A percentile compares a stretch with the other conserved stretches of the same genome.
Evolutionary conservation across 2,888 invertebrate species (phyloP).

Genomic region (Gastracanthus pulcherrimus): DNA sequence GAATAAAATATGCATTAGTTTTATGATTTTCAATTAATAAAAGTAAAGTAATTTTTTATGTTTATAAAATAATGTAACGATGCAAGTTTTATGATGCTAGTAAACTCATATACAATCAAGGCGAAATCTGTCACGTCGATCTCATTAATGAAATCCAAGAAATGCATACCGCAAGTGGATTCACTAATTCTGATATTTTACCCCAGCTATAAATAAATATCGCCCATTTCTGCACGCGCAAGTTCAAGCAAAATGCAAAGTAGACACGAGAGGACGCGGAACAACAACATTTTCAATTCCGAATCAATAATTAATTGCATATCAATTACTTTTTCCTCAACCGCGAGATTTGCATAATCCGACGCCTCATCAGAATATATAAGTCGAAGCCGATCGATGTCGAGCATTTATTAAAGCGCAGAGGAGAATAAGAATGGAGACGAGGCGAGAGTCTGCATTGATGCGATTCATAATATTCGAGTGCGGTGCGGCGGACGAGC

Average conservation of each 20-base stretch:
- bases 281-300: not conserved
- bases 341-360: slow-evolving; percentile 4
- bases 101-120: no score
- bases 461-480: slow-evolving; percentile 16
- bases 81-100: no score
- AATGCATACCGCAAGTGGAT: no score
- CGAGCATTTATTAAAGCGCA: not conserved
- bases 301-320: slow-evolving; percentile 18
- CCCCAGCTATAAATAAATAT: not conserved
- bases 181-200: not conserved
- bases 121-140: no score
- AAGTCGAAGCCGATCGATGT: slow-evolving; percentile 1
- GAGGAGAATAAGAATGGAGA: not conserved
- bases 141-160: no score
- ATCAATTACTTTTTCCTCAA: not conserved
- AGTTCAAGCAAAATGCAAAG: not conserved
- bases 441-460: not conserved
- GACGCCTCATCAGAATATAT: not conserved
- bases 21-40: no score
- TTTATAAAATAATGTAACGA: not conserved
- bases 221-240: not conserved
- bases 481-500: not conserved
- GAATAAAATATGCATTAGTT: no score
- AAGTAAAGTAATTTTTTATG: not conserved
- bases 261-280: not conserved